A percentile compares a stretch with the other conserved stretches of the same genome.
Evolutionary conservation across 2,113 vertebrate species (phyloP).

Genomic region (Ptilonorhynchus violaceus): DNA sequence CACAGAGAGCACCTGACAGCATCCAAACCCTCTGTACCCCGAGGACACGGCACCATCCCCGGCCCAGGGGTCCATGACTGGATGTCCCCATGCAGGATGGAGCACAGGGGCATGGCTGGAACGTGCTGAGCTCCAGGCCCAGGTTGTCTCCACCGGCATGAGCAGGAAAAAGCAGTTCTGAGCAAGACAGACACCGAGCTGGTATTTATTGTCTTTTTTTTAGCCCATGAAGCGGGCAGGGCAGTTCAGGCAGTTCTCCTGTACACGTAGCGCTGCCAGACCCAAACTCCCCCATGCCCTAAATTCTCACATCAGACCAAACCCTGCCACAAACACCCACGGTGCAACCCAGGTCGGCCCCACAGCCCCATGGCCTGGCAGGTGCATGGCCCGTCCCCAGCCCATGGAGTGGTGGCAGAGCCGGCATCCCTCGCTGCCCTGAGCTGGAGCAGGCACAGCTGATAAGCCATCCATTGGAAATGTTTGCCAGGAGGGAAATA

Average conservation of each 20-base stretch:
- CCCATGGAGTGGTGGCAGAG: neutral
- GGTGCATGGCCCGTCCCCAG: neutral
- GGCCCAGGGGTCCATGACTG: fast-evolving
- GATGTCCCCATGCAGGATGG: neutral
- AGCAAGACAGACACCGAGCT: neutral
- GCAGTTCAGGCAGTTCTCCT: neutral
- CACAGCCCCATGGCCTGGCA: neutral
- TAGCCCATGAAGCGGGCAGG: neutral
- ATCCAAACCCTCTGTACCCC: neutral
- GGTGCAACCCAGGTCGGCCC: neutral
- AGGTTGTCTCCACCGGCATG: neutral
- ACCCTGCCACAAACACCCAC: neutral
- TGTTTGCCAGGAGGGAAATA: neutral
- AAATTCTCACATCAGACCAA: neutral
- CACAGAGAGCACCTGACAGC: neutral
- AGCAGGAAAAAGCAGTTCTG: slow-evolving; percentile 61
- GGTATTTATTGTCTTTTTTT: slow-evolving; percentile 43
- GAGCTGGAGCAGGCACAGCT: neutral
- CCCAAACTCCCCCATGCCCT: neutral
- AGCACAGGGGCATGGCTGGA: neutral
- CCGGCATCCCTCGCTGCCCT: neutral
- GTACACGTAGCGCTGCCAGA: neutral
- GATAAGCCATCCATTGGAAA: fast-evolving
- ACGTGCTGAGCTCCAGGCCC: neutral
- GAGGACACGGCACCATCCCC: fast-evolving